These are phyloP conservation scores for Dynastes grantii DNA, from an alignment of 2,888 invertebrate species.

Conservation along the genomic window DNA sequence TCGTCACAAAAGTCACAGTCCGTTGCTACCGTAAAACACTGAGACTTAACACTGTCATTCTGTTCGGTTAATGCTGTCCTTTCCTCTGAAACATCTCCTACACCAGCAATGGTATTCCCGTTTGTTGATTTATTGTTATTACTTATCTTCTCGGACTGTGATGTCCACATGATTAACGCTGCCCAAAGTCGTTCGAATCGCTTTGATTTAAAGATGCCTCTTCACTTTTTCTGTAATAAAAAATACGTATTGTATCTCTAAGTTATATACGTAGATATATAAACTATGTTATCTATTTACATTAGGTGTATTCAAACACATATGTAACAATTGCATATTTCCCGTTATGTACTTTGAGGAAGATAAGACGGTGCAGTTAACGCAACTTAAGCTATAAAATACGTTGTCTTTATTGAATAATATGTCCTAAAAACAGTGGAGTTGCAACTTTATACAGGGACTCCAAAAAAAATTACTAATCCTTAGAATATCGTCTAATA, in stretches of 20 bases:
- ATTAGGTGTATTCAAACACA: conserved; percentile 41
- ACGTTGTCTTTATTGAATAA: background rate
- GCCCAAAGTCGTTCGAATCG: background rate
- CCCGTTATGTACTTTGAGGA: background rate
- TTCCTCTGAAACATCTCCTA: conserved; percentile 64
- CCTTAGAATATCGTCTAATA: no score
- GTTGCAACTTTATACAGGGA: no score
- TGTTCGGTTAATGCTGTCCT: conserved; percentile 65
- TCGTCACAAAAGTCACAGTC: conserved; percentile 67
- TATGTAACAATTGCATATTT: conserved; percentile 49
- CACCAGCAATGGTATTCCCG: conserved; percentile 59
- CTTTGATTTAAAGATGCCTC: background rate
- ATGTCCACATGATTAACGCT: conserved; percentile 51
- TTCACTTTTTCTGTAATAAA: conserved; percentile 38
- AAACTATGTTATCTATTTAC: conserved; percentile 42
- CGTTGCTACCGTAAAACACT: conserved; percentile 59
- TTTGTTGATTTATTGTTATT: conserved; percentile 67
- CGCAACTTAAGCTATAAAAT: background rate
- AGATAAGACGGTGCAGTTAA: conserved; percentile 24
- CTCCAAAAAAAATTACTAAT: no score
- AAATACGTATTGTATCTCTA: background rate
- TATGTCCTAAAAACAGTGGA: background rate
- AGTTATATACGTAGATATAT: background rate
- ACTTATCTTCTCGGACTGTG: conserved; percentile 59
- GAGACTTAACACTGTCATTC: conserved; percentile 61